phyloP scores from a whole-genome alignment of 92 coral and sea anemone genomes.

The Zoanthus solanderi region DNA sequence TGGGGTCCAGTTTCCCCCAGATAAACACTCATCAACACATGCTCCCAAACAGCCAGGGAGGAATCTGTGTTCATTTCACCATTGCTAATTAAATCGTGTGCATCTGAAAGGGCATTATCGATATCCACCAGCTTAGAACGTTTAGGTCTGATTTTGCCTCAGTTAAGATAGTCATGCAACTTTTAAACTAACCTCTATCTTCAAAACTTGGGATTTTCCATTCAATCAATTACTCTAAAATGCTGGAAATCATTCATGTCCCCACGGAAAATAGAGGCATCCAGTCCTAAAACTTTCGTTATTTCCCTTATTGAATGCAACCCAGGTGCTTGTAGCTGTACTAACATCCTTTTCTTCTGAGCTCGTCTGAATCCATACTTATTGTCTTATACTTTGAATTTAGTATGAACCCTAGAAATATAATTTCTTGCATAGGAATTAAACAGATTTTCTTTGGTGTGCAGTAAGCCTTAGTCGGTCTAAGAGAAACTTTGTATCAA shows the following conservation, averaged over 20 bases:
- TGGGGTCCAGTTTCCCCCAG: not conserved
- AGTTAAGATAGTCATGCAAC: not conserved
- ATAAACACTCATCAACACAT: not conserved
- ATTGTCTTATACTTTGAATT: not conserved
- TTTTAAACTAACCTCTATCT: conserved; percentile 15
- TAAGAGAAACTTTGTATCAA: too few relatives aligned
- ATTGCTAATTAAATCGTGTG: conserved; percentile 61
- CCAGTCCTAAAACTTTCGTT: too few relatives aligned
- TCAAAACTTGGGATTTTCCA: conserved; percentile 54
- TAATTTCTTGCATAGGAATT: not conserved
- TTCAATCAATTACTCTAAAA: conserved; percentile 15
- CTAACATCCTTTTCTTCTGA: too few relatives aligned
- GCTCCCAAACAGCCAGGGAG: conserved; percentile 32
- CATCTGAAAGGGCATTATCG: not conserved
- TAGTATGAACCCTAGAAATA: not conserved
- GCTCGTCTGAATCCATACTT: not conserved
- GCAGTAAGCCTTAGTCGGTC: too few relatives aligned
- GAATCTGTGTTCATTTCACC: conserved; percentile 69
- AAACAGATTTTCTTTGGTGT: too few relatives aligned
- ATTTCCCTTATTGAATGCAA: too few relatives aligned
- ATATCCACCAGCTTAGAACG: conserved; percentile 48
- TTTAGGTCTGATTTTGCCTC: not conserved
- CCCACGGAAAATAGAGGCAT: not conserved
- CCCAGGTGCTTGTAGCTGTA: too few relatives aligned
- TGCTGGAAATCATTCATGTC: conserved; percentile 64